Evolutionary conservation across 1,140 invertebrate genomes (phyloP), one percentile per base, ranked within the genome.

Genomic region (Calephelis nemesis): DNA sequence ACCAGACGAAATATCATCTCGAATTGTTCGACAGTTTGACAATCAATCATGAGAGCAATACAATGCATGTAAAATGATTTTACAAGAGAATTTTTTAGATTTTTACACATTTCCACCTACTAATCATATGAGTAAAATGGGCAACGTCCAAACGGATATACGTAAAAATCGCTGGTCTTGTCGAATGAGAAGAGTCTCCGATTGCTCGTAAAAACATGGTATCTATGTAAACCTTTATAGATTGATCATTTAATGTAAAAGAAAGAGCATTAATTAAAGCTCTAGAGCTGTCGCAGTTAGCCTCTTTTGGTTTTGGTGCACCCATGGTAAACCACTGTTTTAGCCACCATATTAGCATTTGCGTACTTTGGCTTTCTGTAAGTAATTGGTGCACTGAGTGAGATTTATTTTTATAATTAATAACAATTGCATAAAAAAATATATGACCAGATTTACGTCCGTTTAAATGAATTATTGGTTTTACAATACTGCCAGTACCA

Each of bases 401-500:
- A 13, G n/a, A 19, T 19, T 5, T 60, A 0, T 10, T 10, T 15
- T 60, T 19, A 10, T 15, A 60, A 15, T 60, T 60, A 30, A 60
- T 60, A 10, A 39, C 54, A 39, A 60, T 30, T 15, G 5, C 19
- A 2, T 60, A 60, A 3, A 60, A 60, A 60, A 60, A 60, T 60
- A 10, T 60, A 30, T 19, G 15, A 6, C n/a, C 54, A 9, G n/a
- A 15, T 58, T 58, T 58, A 9, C 5, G 8, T 15, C 15, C 15
- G 13, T n/a, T 58, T 5, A 8, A 19, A 58, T 19, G 3, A 9
- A 15, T 9, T 58, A 58, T 15, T 19, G 5, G 13, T 58, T 58
- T 58, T 10, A 58, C 54, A 13, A 58, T 13, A 58, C 54, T 19
- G 15, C 54, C 54, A 58, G 54, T 58, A 15, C n/a, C 54, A 58